Conservation (phyloP, 2,797 vertebrate genomes). For the Silurus aristotelis region DNA sequence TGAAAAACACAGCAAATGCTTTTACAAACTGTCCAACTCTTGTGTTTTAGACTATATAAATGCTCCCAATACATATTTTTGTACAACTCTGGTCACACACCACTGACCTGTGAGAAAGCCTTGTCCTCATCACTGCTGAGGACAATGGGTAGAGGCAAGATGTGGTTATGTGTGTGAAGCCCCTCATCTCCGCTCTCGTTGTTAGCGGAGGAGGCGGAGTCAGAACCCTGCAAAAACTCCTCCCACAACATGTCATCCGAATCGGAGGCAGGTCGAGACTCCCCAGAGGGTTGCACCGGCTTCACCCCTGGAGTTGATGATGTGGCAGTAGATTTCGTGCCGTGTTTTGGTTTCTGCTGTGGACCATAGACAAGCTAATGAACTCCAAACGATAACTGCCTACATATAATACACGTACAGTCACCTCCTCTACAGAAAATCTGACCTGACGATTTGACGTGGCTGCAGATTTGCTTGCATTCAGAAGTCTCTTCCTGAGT, state of each 20-base stretch:
- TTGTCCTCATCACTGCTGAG: slow-evolving; percentile 84
- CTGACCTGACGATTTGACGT: slow-evolving; percentile 60
- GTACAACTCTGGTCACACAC: too few relatives aligned
- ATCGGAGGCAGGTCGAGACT: slow-evolving; percentile 86
- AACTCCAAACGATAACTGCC: not conserved
- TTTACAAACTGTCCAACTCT: not conserved
- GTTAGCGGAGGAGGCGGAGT: slow-evolving; percentile 85
- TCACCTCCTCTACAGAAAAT: not conserved
- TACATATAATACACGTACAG: not conserved
- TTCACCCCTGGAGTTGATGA: slow-evolving; percentile 61
- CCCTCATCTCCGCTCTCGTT: slow-evolving; percentile 87
- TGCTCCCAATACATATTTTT: too few relatives aligned
- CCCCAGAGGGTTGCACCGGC: slow-evolving; percentile 75
- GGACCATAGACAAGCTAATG: not conserved
- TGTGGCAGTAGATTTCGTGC: slow-evolving; percentile 21
- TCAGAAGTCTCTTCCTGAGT: slow-evolving; percentile 73
- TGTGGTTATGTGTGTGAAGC: slow-evolving; percentile 61
- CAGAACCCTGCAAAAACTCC: slow-evolving; percentile 89
- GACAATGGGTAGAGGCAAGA: slow-evolving; percentile 65
- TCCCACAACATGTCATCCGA: slow-evolving; percentile 96
- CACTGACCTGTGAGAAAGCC: slow-evolving; percentile 82
- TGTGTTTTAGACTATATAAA: not conserved
- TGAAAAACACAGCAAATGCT: slow-evolving; percentile 51
- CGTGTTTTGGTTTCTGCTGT: slow-evolving; percentile 60
- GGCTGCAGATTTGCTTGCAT: slow-evolving; percentile 56